Base-by-base conservation (phyloP, 2,888 invertebrate species). In the Eudasyphora cyanicolor region DNA sequence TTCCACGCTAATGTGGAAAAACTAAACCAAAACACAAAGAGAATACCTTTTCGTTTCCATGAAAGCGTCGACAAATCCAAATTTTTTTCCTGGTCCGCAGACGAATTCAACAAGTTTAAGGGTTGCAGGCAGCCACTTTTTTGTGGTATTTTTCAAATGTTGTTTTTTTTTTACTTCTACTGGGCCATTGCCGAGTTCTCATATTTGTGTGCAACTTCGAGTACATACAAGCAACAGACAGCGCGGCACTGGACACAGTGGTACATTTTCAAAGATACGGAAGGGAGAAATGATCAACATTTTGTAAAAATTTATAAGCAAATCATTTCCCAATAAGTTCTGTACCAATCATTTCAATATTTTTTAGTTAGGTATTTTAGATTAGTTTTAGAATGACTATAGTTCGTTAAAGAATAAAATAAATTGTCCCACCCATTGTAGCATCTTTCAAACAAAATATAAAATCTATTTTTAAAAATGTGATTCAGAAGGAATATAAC, bases 61-160 rank as follows among this genome's bases (percentile, higher is more conserved):
- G n/a, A n/a, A 14, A 24, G 1, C 42, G 17, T 32, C 24, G 17
- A 62, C 62, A 42, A 42, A 67, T 67, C 67, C n/a, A 42, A n/a
- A 19, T 69, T 60, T 70, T 67, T 49, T 67, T 82, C 81, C 80
- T 60, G 69, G 77, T 54, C 69, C 75, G 57, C 57, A 70, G 32
- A 76, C 84, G 84, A 88, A 87, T 88, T 88, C 90, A 90, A 90
- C 89, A 90, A 89, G 89, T 67, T 67, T 67, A 90, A 89, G 90
- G 90, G 90, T 89, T 89, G 90, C 76, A 67, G 80, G 78, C 85
- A 83, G 80, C 75, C 77, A 83, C 70, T 86, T 84, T n/a, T 85
- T 76, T 85, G 79, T 81, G 83, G 86, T 57, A 82, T 82, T 85
- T 67, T 64, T 10, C 35, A 67, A 73, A 42, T 12, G 19, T n/a